Conservation (phyloP, 2,797 vertebrate species). For the Ceryle rudis region DNA sequence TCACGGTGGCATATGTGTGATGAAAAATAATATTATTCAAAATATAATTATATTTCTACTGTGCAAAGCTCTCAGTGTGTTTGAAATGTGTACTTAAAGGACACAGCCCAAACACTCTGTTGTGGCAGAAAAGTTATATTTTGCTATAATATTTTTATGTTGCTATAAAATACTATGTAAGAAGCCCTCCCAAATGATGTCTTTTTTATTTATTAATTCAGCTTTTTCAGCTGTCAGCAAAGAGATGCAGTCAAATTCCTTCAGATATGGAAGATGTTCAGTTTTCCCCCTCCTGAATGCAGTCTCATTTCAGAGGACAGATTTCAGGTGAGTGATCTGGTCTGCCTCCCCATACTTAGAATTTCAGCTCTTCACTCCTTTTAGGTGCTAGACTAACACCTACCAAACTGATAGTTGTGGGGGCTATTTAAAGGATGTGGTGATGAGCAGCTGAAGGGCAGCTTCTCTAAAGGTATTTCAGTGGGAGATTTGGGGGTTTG, state of each 20-base stretch:
- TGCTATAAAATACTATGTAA: background rate
- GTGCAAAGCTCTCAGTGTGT: background rate
- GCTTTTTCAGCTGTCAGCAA: background rate
- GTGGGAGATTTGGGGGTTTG: background rate
- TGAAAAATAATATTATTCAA: slow-evolving; percentile 39
- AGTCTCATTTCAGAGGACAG: background rate
- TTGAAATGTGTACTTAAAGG: slow-evolving; percentile 1
- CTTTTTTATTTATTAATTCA: slow-evolving; percentile 35
- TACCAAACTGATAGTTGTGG: background rate
- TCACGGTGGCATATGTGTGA: background rate
- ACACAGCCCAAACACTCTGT: background rate
- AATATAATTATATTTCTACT: slow-evolving; percentile 36
- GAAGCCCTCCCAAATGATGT: background rate
- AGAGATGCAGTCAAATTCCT: background rate
- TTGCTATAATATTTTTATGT: slow-evolving; percentile 14
- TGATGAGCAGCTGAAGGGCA: background rate
- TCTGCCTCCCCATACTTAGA: background rate
- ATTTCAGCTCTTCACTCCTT: background rate
- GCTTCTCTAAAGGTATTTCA: background rate
- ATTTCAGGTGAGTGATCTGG: background rate
- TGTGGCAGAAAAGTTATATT: slow-evolving; percentile 11
- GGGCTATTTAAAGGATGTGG: background rate
- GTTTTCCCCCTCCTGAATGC: background rate
- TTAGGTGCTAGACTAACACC: background rate
- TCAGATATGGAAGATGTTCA: background rate